Base-by-base conservation (phyloP, 2,888 invertebrate species). In the Eretmocerus hayati region DNA sequence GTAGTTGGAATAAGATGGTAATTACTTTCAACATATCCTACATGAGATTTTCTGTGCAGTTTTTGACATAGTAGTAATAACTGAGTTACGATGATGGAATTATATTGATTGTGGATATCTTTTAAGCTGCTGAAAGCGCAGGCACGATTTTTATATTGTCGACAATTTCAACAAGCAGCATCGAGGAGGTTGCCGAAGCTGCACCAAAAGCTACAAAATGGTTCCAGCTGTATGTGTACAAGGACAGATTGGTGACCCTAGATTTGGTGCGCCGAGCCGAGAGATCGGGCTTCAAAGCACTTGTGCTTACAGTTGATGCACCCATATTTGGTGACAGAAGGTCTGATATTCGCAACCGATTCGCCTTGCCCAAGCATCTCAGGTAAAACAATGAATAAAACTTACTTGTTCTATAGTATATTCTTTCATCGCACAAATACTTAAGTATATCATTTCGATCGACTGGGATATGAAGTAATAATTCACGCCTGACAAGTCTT, bases 161-260 rank as follows among this genome's bases (percentile, higher is more conserved):
- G 58, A 94, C 93, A 0, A 79, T 93, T 52, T 77, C 92, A 0
- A 94, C 91, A 1, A 84, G 83, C 58, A 89, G 90, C 33, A 81
- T 95, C 43, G 94, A 94, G 72, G 90, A 93, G 67, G 83, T 94
- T 2, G 87, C 90, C 0, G 67, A 75, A 50, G 85, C 83, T 1
- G 85, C 88, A 2, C 90, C 91, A 0, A 69, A 80, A 13, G 83
- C 81, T 0, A 74, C 81, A 16, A 89, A 88, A 66, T 94, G 92
- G 91, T 91, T 92, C 67, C 92, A 96, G 71, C 77, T 95, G 1
- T 95, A 94, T 66, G 85, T 95, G 57, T 92, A 90, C 69, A 85
- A 78, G 53, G 85, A 92, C 67, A 81, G 85, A 55, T 73, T 81
- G 30, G 74, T 89, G 2, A 90, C 90, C 0, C 75, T 75, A 60